Conservation (phyloP, 2,797 vertebrate species). For the Myripristis jacobus region DNA sequence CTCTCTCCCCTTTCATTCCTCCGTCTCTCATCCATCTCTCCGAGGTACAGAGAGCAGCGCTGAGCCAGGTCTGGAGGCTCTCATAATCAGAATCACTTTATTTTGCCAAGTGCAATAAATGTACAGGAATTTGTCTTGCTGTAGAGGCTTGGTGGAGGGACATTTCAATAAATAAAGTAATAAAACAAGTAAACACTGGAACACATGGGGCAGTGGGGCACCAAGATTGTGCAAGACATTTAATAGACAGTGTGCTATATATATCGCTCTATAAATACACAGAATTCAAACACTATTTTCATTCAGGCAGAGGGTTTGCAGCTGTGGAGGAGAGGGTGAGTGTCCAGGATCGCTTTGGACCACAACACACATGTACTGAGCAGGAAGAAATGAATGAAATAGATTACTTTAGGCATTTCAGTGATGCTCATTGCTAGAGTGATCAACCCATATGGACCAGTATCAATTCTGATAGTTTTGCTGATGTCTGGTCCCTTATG, state of each 20-base stretch:
- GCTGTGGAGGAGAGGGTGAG: neutral
- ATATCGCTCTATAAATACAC: slow-evolving; percentile 13
- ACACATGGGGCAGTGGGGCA: slow-evolving; percentile 29
- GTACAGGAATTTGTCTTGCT: slow-evolving; percentile 49
- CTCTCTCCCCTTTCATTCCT: slow-evolving; percentile 24
- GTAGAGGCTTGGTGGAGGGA: slow-evolving; percentile 2
- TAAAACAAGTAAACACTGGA: slow-evolving; percentile 36
- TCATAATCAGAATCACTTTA: slow-evolving; percentile 48
- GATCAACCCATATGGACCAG: too few species aligned
- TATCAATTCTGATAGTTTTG: too few species aligned
- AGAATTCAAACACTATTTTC: slow-evolving; percentile 25
- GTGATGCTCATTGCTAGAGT: too few species aligned
- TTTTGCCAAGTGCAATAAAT: slow-evolving; percentile 57
- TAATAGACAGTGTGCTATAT: slow-evolving; percentile 3
- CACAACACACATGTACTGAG: neutral
- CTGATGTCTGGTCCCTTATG: too few species aligned
- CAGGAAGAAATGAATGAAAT: neutral
- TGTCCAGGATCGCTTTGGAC: neutral
- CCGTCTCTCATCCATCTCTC: slow-evolving; percentile 61
- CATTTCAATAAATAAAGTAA: slow-evolving; percentile 47
- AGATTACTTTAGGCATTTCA: too few species aligned
- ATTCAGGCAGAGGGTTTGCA: slow-evolving; percentile 21
- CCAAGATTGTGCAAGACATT: neutral
- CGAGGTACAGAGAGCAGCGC: slow-evolving; percentile 55
- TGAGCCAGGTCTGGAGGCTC: slow-evolving; percentile 44